These are phyloP conservation scores for Metaphire vulgaris DNA, from an alignment of 1,140 invertebrate genomes.

Conservation along the genomic window DNA sequence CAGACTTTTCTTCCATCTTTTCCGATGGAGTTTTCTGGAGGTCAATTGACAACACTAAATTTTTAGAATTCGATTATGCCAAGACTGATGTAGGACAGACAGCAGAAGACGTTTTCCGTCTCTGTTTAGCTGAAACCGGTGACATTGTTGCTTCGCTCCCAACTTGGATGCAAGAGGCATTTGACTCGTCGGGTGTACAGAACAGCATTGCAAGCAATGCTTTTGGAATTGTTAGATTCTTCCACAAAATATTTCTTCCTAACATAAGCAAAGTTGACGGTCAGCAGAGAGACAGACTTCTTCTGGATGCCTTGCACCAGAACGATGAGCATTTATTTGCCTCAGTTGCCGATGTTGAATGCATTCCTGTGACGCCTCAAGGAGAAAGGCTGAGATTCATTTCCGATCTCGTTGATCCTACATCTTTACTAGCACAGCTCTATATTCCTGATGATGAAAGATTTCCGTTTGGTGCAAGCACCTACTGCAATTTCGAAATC, in stretches of 20 bases:
- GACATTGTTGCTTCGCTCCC: constrained; percentile 20
- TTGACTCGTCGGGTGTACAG: neutral
- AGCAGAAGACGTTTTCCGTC: constrained; percentile 11
- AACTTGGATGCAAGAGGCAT: neutral
- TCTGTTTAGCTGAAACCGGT: neutral
- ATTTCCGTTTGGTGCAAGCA: constrained; percentile 20
- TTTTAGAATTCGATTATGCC: constrained; percentile 14
- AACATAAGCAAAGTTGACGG: constrained; percentile 6
- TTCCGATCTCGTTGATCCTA: constrained; percentile 24
- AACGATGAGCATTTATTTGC: constrained; percentile 9
- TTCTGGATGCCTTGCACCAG: constrained; percentile 25
- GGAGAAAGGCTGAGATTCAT: constrained; percentile 20
- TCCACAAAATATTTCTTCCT: constrained; percentile 27
- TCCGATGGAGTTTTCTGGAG: constrained; percentile 18
- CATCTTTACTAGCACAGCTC: constrained; percentile 16
- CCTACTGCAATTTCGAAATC: constrained; percentile 6
- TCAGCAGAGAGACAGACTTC: constrained; percentile 14
- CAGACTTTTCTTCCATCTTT: constrained; percentile 5
- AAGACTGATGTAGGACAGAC: constrained; percentile 1
- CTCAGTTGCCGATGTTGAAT: constrained; percentile 14
- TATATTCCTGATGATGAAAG: constrained; percentile 20
- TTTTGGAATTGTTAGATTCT: constrained; percentile 21
- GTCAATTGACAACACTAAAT: constrained; percentile 6
- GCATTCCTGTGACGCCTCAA: constrained; percentile 31
- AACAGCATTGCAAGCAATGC: neutral